Conservation (phyloP, 2,113 vertebrate genomes). For the Hydropotes inermis region DNA sequence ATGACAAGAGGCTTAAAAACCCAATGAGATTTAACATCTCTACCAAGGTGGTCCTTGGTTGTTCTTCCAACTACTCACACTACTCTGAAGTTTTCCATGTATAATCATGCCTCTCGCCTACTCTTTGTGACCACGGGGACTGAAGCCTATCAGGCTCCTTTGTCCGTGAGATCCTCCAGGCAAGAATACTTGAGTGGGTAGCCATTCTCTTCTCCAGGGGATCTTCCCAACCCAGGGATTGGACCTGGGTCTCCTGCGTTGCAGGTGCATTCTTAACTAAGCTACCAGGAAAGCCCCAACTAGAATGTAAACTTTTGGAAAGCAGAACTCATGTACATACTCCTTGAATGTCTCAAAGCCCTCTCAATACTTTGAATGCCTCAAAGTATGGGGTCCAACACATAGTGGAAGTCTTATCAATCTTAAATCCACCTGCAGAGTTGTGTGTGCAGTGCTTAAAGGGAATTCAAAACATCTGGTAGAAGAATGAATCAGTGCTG, state of each 20-base stretch:
- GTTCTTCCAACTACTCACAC: neutral
- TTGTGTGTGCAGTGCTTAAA: neutral
- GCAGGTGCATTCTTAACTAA: neutral
- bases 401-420: neutral
- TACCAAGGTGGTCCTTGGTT: neutral
- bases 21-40: neutral
- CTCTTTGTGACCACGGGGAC: neutral
- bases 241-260: neutral
- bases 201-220: neutral
- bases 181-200: neutral
- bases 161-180: neutral
- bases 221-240: neutral
- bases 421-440: neutral
- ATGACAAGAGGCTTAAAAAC: neutral
- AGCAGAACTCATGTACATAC: neutral
- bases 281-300: neutral
- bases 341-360: neutral
- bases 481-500: slow-evolving; percentile 27
- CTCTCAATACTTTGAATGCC: neutral
- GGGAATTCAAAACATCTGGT: slow-evolving; percentile 15
- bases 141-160: neutral
- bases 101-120: neutral
- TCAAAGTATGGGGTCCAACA: neutral
- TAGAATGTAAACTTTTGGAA: neutral
- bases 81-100: neutral